Conservation (phyloP, 2,888 invertebrate genomes). For the Drosophila falleni region DNA sequence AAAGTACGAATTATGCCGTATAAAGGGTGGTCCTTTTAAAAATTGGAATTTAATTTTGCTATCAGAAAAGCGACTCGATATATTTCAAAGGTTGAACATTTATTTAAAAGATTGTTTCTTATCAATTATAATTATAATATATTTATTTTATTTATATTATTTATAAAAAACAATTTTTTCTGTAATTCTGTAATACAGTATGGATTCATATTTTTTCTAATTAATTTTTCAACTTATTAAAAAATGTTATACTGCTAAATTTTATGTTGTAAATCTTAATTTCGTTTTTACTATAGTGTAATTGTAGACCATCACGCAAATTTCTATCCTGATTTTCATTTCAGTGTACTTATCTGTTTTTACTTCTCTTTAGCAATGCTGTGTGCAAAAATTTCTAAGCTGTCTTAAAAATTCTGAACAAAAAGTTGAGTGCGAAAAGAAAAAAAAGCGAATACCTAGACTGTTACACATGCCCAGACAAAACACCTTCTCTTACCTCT, state of each 20-base stretch:
- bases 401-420: conserved; percentile 62
- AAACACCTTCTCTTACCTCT: conserved; percentile 17
- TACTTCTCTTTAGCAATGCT: conserved; percentile 22
- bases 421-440: conserved; percentile 40
- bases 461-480: not conserved
- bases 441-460: conserved; percentile 8
- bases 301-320: not conserved
- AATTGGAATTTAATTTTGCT: no score
- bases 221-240: not conserved
- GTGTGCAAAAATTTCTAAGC: conserved; percentile 66
- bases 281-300: conserved; percentile 6
- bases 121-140: no score
- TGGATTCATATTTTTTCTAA: not conserved
- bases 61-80: no score
- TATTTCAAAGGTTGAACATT: no score
- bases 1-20: no score
- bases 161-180: no score
- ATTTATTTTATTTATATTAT: no score
- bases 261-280: no score
- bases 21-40: no score
- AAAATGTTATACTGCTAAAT: not conserved
- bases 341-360: conserved; percentile 29
- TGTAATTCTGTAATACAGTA: no score
- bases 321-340: not conserved
- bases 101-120: no score